Conservation (phyloP, 2,113 vertebrate species). For the Vicugna pacos region DNA sequence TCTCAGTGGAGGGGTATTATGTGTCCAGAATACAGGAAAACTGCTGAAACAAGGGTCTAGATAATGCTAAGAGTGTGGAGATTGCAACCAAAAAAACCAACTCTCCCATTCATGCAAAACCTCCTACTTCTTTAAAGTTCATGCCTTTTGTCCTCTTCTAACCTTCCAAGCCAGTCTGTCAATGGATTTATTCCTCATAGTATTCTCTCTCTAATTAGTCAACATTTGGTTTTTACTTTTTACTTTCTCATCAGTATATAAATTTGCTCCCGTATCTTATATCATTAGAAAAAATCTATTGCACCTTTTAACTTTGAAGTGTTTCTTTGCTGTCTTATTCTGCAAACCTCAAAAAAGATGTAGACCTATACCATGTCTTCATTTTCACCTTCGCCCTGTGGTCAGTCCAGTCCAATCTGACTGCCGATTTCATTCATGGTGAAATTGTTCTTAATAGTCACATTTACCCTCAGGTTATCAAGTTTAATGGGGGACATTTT, state of each 20-base stretch:
- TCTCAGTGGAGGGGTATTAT: not conserved
- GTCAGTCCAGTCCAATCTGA: not conserved
- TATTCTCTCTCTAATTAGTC: not conserved
- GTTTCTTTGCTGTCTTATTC: not conserved
- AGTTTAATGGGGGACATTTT: not conserved
- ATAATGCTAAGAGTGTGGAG: not conserved
- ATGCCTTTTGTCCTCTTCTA: not conserved
- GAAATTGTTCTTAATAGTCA: not conserved
- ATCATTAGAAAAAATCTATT: not conserved
- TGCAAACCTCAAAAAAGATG: not conserved
- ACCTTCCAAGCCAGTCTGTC: not conserved
- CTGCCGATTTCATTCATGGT: not conserved
- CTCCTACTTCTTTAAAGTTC: not conserved
- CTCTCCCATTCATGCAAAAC: not conserved
- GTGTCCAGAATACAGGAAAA: not conserved
- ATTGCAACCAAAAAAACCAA: not conserved
- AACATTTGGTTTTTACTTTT: not conserved
- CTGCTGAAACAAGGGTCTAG: not conserved
- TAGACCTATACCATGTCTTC: accelerated
- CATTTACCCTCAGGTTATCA: not conserved
- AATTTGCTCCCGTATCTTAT: not conserved
- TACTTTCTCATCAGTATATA: not conserved
- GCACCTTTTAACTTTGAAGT: not conserved
- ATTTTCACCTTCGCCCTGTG: accelerated
- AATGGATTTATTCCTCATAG: not conserved